These are phyloP conservation scores for Cephus rjabovi DNA, from an alignment of 2,888 invertebrate genomes.

Conservation along the genomic window DNA sequence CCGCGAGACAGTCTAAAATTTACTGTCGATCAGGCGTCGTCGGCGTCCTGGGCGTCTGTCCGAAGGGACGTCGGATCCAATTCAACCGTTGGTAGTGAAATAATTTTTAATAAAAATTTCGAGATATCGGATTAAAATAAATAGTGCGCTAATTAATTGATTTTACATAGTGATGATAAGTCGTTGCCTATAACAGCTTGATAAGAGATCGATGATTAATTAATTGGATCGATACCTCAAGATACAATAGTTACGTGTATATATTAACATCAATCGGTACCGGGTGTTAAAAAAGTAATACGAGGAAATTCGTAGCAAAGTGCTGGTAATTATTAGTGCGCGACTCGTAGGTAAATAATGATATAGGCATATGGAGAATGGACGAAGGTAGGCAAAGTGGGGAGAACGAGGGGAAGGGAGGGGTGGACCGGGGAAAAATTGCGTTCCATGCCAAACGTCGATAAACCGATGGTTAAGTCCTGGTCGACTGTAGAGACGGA, in stretches of 20 bases:
- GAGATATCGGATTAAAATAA: background rate
- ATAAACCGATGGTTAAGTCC: conserved; percentile 1
- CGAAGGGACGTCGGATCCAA: conserved; percentile 39
- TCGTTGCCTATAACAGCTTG: too few species aligned
- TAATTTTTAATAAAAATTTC: background rate
- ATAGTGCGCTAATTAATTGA: background rate
- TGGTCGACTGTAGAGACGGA: conserved; percentile 34
- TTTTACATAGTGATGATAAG: background rate
- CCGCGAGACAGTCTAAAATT: conserved; percentile 29
- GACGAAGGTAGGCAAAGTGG: background rate
- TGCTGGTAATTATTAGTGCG: background rate
- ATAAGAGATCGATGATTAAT: too few species aligned
- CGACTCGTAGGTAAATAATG: background rate
- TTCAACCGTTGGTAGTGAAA: too few species aligned
- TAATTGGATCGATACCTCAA: too few species aligned
- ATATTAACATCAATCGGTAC: background rate
- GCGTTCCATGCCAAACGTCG: background rate
- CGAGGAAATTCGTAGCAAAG: background rate
- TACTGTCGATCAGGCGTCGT: conserved; percentile 55
- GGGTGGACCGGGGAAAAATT: background rate
- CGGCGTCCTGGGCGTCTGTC: conserved; percentile 46
- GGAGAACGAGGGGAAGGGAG: background rate
- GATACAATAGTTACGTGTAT: background rate
- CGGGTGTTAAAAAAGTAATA: background rate
- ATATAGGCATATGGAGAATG: background rate